Base-by-base conservation (phyloP, 2,888 invertebrate genomes). In the Melipona bicolor region DNA sequence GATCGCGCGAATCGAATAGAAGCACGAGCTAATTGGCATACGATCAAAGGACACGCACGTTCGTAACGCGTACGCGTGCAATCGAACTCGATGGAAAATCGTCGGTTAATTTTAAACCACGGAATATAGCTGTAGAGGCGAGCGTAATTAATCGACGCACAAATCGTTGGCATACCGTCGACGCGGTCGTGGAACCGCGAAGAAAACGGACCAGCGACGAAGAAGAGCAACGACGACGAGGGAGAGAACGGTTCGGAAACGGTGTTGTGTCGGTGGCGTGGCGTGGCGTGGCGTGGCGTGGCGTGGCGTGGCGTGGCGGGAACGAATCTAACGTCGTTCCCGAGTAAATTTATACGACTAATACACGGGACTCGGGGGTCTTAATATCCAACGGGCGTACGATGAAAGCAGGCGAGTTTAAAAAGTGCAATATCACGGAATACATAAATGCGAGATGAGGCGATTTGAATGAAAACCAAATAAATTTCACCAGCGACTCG, bases 381-480 rank as follows among this genome's bases (percentile, higher is more conserved):
- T 93, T 93, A 93, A 93, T 93, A 92, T 93, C 92, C 84, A 85
- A 72, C 91, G 88, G 83, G 84, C 81, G 85, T 82, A 83, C 87
- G 88, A 90, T 90, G 89, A 91, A 90, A 89, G 90, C 87, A 88
- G 91, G 87, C 87, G 91, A 91, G 91, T 92, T 93, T 91, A 92
- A 92, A 93, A 93, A 92, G 90, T 92, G 93, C 93, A 93, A 92
- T 93, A 93, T 93, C 93, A 93, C 90, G 92, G 93, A 93, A 93
- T 93, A 93, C 90, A 93, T 93, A 93, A 93, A 93, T 93, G 92
- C 91, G 91, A 93, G 93, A 93, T 93, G 93, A 93, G 93, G 91
- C 90, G 88, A 93, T 93, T 93, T 93, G 93, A 93, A 93, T 93
- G 93, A 93, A 92, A 92, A 93, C 91, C 91, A 93, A 92, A 93